A percentile compares a stretch with the other conserved stretches of the same genome.
These are phyloP conservation scores for Mico argentatus DNA, from an alignment of 2,797 vertebrate species.

Conservation along the genomic window DNA sequence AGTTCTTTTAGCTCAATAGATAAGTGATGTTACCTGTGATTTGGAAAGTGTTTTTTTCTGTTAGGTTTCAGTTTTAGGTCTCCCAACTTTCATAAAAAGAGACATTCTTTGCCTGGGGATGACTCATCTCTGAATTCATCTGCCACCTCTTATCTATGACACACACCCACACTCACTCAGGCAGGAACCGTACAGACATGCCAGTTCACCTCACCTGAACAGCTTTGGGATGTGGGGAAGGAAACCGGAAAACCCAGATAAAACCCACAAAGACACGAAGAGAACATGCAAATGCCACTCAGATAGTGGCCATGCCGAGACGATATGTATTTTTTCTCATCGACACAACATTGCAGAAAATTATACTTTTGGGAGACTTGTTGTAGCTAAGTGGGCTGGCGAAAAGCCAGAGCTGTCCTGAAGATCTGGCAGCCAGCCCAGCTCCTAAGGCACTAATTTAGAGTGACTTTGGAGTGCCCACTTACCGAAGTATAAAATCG, in stretches of 20 bases:
- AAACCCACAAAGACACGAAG: background rate
- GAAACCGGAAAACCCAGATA: background rate
- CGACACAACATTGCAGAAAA: background rate
- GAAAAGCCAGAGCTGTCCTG: background rate
- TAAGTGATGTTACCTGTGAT: no score
- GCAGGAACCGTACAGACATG: background rate
- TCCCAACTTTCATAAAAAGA: no score
- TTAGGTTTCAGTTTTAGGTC: no score
- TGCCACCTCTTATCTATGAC: no score
- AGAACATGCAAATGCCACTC: background rate
- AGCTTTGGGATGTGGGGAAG: background rate
- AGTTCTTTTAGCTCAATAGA: no score
- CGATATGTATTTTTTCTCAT: background rate
- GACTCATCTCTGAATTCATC: no score
- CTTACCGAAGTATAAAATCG: background rate
- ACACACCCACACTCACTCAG: background rate
- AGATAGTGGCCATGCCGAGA: background rate
- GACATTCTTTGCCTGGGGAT: no score
- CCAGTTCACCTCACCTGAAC: background rate
- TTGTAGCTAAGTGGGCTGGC: background rate
- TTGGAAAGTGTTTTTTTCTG: no score
- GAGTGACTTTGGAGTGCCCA: background rate
- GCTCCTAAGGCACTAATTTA: fast-evolving
- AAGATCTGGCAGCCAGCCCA: background rate
- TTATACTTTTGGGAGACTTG: background rate